phyloP scores from a whole-genome alignment of 2,797 vertebrate species.

The Esox lucius region DNA sequence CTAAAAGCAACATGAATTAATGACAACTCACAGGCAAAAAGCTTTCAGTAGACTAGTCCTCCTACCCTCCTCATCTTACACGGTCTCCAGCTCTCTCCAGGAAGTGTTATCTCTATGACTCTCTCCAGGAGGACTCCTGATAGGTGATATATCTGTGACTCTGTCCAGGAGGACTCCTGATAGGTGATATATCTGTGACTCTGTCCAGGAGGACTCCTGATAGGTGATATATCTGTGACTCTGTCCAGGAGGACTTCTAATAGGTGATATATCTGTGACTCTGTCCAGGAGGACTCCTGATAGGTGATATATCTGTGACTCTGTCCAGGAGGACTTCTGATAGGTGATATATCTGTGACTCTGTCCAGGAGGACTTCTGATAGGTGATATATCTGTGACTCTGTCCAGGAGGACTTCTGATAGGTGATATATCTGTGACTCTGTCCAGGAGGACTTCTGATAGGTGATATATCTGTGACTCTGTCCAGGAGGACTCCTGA shows the following conservation, averaged over 20 bases:
- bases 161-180: background rate
- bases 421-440: constrained; percentile 38
- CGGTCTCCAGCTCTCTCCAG: background rate
- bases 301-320: background rate
- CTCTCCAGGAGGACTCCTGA: background rate
- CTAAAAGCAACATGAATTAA: constrained; percentile 57
- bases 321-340: background rate
- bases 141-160: constrained; percentile 38
- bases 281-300: background rate
- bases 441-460: too few species aligned
- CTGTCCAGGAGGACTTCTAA: background rate
- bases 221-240: constrained; percentile 38
- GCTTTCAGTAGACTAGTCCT: constrained; percentile 55
- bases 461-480: too few species aligned
- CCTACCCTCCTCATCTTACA: constrained; percentile 38
- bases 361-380: too few species aligned
- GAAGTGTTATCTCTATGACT: too few species aligned
- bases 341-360: constrained; percentile 38
- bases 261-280: background rate
- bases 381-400: too few species aligned
- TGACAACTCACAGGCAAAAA: constrained; percentile 54
- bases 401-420: background rate
- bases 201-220: background rate
- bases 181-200: too few species aligned
- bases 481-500: background rate